phyloP scores from a whole-genome alignment of 2,113 vertebrate species.

The Pogona vitticeps region DNA sequence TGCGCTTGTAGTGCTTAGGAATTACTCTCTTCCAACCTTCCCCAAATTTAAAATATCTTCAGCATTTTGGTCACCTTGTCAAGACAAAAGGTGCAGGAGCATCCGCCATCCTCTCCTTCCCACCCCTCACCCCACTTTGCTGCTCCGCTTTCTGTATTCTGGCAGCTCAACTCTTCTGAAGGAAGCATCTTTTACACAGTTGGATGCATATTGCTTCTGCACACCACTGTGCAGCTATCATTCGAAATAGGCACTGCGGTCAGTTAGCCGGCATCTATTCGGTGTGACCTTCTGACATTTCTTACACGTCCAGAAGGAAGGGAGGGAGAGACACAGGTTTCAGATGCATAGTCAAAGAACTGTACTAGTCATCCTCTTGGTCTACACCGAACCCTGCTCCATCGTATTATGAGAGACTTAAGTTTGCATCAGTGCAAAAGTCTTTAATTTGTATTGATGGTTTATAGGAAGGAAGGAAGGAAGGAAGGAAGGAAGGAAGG shows the following conservation, averaged over 20 bases:
- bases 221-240: constrained; percentile 63
- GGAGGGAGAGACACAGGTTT: constrained; percentile 16
- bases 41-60: constrained; percentile 13
- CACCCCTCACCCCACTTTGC: neutral
- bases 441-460: no score
- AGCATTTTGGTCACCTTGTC: neutral
- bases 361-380: constrained; percentile 43
- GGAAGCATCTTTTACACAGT: constrained; percentile 60
- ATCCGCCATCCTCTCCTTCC: neutral
- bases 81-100: neutral
- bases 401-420: no score
- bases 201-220: constrained; percentile 68
- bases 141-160: constrained; percentile 39
- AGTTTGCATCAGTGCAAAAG: no score
- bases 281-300: constrained; percentile 59
- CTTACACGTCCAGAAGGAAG: constrained; percentile 52
- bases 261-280: constrained; percentile 63
- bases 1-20: neutral
- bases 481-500: neutral
- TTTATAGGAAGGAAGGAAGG: neutral
- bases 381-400: neutral
- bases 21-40: neutral
- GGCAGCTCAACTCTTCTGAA: constrained; percentile 46
- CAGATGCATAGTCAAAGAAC: constrained; percentile 61
- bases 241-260: constrained; percentile 59